These are phyloP conservation scores for Dioctria rufipes DNA, from an alignment of 2,888 invertebrate species.

Conservation along the genomic window DNA sequence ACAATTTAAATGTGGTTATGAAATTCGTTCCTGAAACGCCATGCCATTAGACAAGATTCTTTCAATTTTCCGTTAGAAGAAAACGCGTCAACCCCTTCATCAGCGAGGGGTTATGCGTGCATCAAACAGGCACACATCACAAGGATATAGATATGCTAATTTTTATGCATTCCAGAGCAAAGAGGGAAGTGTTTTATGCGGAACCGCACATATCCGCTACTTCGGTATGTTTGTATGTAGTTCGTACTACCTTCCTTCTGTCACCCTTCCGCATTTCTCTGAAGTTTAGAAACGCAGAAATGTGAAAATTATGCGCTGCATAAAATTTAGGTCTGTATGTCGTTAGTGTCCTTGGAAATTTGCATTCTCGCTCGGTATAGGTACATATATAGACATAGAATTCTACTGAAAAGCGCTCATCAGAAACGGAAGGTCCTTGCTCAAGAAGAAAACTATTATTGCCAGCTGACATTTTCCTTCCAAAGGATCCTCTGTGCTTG, in stretches of 20 bases:
- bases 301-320: constrained; percentile 44
- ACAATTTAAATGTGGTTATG: not conserved
- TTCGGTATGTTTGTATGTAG: too few relatives aligned
- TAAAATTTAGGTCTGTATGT: constrained; percentile 49
- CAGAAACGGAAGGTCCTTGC: constrained; percentile 36
- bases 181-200: constrained; percentile 8
- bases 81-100: constrained; percentile 13
- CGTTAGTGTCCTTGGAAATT: constrained; percentile 43
- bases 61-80: not conserved
- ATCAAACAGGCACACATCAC: constrained; percentile 17
- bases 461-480: constrained; percentile 14
- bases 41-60: constrained; percentile 55
- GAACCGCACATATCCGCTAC: constrained; percentile 14
- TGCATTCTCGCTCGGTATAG: constrained; percentile 9
- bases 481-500: not conserved
- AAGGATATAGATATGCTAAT: constrained; percentile 56
- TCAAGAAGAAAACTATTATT: constrained; percentile 42
- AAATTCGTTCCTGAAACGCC: not conserved
- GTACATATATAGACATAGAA: not conserved
- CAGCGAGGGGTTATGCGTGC: not conserved
- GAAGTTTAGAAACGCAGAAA: constrained; percentile 13
- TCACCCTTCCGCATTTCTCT: constrained; percentile 1
- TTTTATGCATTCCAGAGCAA: constrained; percentile 50
- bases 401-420: constrained; percentile 4
- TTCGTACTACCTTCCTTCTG: not conserved